Evolutionary conservation across 2,113 vertebrate species (phyloP), one percentile per base, ranked within the genome.

Genomic region (Oreochromis aureus): DNA sequence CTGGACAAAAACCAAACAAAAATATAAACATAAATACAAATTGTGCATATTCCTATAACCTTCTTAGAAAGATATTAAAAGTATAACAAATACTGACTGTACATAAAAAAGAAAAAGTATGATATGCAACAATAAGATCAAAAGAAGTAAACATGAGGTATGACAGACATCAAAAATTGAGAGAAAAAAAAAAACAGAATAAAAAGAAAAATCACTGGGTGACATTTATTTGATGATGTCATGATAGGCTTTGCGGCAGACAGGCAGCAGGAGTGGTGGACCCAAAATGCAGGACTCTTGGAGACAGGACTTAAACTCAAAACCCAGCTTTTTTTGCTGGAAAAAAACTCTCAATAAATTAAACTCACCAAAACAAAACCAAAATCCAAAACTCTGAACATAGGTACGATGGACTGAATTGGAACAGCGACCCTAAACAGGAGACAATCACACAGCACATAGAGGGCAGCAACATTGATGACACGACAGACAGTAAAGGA

Each of bases 381-480:
- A 19, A 53, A 53, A 44, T 6, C 41, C 41, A 44, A 44, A n/a
- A 48, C 13, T 48, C 15, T 4, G 13, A 46, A 46, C 13, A 48
- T 16, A 48, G 44, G 44, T 48, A 48, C 15, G 7, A 53, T 10
- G 9, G 51, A 53, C 51, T 53, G 19, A n/a, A 53, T n/a, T 5
- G 51, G 9, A 53, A n/a, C 51, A 53, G 51, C 0, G 5, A n/a
- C 3, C 51, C 51, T 53, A n/a, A 3, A n/a, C 19, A 53, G 9
- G 1, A 10, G 19, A 1, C 2, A 0, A n/a, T n/a, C 19, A 54
- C 51, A 54, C 51, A 54, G 9, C 51, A n/a, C 1, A 5, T 54
- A 54, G 9, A 54, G 9, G 5, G 19, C 10, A 2, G 4, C 8
- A n/a, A 53, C 51, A 53, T n/a, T 53, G 51, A 10, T 10, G 19